Evolutionary conservation across 2,113 vertebrate genomes (phyloP).

Genomic region (Dipodomys merriami): DNA sequence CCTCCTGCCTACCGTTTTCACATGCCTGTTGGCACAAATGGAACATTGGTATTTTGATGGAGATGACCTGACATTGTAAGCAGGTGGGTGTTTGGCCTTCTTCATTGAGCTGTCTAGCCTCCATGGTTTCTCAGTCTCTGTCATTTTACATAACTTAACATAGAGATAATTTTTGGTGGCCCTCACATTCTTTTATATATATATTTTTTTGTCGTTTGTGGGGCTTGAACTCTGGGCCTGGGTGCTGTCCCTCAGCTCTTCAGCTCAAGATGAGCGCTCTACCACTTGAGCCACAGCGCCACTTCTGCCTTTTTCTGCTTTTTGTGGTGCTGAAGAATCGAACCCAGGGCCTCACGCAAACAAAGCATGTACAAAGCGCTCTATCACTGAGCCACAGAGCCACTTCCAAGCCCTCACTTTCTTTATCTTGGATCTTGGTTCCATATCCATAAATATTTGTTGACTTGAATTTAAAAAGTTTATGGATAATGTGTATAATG

Average conservation of each 20-base stretch:
- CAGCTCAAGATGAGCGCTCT: too few relatives aligned
- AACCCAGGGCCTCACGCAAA: too few relatives aligned
- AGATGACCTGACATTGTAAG: background rate
- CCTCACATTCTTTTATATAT: background rate
- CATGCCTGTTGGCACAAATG: background rate
- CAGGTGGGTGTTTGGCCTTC: background rate
- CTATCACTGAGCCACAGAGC: too few relatives aligned
- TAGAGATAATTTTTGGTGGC: background rate
- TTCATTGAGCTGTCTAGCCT: slow-evolving; percentile 5
- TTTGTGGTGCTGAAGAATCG: too few relatives aligned
- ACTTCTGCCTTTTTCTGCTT: too few relatives aligned
- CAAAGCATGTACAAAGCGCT: too few relatives aligned
- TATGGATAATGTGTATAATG: background rate
- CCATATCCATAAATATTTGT: slow-evolving; percentile 9
- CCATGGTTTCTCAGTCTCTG: background rate
- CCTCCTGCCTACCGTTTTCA: background rate
- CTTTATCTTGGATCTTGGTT: background rate
- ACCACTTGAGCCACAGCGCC: too few relatives aligned
- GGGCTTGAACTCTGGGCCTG: too few relatives aligned
- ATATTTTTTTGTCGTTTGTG: too few relatives aligned
- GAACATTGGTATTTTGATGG: background rate
- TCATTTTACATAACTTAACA: background rate
- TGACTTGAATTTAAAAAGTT: slow-evolving; percentile 42
- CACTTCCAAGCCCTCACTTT: background rate
- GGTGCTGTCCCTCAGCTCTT: too few relatives aligned